A percentile compares a stretch with the other conserved stretches of the same genome.
Conservation (phyloP, 2,797 vertebrate species). For the Hafferia zeledoni region DNA sequence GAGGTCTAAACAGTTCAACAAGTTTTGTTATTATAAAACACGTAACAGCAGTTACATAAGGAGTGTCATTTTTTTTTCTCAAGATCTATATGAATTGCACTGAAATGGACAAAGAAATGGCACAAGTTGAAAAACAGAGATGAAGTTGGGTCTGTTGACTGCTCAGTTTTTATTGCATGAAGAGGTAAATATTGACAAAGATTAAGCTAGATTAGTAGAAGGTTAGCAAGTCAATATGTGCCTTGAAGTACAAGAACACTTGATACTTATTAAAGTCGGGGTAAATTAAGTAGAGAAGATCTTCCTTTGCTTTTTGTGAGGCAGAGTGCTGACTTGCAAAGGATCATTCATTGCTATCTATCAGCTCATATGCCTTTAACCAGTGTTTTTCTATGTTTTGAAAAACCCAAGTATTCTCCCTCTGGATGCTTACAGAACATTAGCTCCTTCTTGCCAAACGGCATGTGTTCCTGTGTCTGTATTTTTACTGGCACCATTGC, state of each 20-base stretch:
- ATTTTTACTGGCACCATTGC: not conserved
- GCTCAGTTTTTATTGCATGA: slow-evolving; percentile 19
- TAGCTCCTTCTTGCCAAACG: not conserved
- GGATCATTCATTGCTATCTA: not conserved
- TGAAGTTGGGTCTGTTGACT: not conserved
- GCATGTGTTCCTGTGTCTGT: not conserved
- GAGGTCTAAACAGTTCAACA: not conserved
- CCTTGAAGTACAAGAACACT: slow-evolving; percentile 31
- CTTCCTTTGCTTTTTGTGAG: not conserved
- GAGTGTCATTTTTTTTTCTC: not conserved
- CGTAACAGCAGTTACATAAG: not conserved
- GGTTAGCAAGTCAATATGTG: slow-evolving; percentile 48
- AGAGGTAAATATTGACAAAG: slow-evolving; percentile 61
- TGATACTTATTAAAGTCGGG: slow-evolving; percentile 38
- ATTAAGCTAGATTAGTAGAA: slow-evolving; percentile 60
- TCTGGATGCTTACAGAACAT: not conserved
- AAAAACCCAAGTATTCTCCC: not conserved
- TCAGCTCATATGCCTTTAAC: not conserved
- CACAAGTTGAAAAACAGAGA: slow-evolving; percentile 13
- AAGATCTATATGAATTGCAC: not conserved
- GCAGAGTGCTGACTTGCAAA: not conserved
- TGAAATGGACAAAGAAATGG: not conserved
- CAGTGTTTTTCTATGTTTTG: not conserved
- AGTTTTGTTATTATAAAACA: not conserved
- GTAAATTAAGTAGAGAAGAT: not conserved